Percentiles rank a stretch among this genome's conserved stretches.
phyloP scores from a whole-genome alignment of 2,888 invertebrate species.

The Muschampia plurimacula region DNA sequence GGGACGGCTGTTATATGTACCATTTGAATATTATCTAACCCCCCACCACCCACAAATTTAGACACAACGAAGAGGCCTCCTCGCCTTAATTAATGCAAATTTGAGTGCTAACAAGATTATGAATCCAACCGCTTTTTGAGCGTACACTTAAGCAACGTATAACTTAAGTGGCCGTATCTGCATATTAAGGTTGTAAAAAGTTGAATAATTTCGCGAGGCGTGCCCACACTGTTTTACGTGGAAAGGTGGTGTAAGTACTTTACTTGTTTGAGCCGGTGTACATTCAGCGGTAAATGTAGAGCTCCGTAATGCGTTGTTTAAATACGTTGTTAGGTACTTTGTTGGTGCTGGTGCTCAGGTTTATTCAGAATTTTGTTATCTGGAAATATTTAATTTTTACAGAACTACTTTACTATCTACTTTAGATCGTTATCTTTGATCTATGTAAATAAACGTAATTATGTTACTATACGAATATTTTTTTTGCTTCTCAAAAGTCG shows the following conservation, averaged over 20 bases:
- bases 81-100: conserved; percentile 85
- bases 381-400: no score
- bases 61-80: conserved; percentile 74
- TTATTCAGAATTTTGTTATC: background rate
- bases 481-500: no score
- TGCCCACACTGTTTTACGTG: conserved; percentile 23
- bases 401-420: no score
- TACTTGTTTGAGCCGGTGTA: conserved; percentile 26
- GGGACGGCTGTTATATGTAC: conserved; percentile 83
- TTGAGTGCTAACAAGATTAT: conserved; percentile 86
- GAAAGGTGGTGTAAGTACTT: conserved; percentile 32
- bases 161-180: conserved; percentile 66
- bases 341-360: background rate
- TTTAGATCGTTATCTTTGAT: no score
- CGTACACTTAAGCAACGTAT: conserved; percentile 64
- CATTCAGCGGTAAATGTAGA: conserved; percentile 14
- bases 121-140: conserved; percentile 81
- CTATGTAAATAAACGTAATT: no score
- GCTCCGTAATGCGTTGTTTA: conserved; percentile 21
- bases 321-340: conserved; percentile 8
- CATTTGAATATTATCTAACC: conserved; percentile 85
- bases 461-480: no score
- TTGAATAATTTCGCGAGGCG: conserved; percentile 47
- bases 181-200: conserved; percentile 53
- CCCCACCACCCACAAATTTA: conserved; percentile 64